Percentiles rank a stretch among this genome's conserved stretches.
Conservation (phyloP, 2,888 invertebrate genomes). For the Ctena decussata region DNA sequence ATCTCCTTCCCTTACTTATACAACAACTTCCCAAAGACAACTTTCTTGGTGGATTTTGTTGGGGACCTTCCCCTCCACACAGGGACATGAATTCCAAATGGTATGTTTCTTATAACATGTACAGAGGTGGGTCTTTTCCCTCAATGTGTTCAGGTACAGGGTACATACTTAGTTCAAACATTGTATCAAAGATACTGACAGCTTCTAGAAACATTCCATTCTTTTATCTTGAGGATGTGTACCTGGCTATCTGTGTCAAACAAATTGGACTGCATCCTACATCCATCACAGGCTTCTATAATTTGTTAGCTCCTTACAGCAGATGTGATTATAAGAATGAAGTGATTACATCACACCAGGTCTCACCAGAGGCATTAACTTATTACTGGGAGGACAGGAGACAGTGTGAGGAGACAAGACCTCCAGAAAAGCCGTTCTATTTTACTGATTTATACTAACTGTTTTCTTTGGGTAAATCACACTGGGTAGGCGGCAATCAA, state of each 20-base stretch:
- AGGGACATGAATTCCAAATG: slow-evolving; percentile 74
- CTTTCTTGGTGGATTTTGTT: slow-evolving; percentile 77
- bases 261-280: slow-evolving; percentile 64
- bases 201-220: slow-evolving; percentile 74
- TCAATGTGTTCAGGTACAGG: slow-evolving; percentile 80
- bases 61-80: slow-evolving; percentile 74
- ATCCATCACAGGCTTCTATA: slow-evolving; percentile 69
- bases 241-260: slow-evolving; percentile 74
- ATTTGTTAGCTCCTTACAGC: slow-evolving; percentile 63
- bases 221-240: slow-evolving; percentile 81
- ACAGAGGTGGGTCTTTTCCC: slow-evolving; percentile 60
- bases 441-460: neutral
- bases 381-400: slow-evolving; percentile 57
- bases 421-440: neutral
- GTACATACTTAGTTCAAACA: slow-evolving; percentile 74
- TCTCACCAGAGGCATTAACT: slow-evolving; percentile 39
- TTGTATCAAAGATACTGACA: slow-evolving; percentile 58
- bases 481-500: no score
- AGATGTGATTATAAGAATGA: slow-evolving; percentile 69
- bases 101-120: slow-evolving; percentile 74
- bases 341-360: slow-evolving; percentile 73
- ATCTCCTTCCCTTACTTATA: slow-evolving; percentile 70
- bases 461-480: no score
- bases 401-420: neutral
- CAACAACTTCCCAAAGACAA: slow-evolving; percentile 59